A percentile compares a stretch with the other conserved stretches of the same genome.
These are phyloP conservation scores for Steatocranus sp. DNA, from an alignment of 2,797 vertebrate species.

Conservation along the genomic window DNA sequence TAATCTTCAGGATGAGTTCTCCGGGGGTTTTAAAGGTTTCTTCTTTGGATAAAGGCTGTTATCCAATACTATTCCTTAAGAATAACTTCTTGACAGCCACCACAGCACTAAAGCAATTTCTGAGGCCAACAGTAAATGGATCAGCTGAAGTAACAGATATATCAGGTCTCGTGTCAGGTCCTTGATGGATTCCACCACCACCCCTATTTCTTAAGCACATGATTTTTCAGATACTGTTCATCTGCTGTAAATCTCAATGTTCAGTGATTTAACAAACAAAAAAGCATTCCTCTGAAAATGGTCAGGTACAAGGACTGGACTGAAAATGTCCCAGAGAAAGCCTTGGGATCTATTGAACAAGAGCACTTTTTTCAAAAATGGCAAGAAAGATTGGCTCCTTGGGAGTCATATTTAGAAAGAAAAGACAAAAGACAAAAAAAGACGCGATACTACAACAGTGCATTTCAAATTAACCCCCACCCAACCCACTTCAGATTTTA, in stretches of 20 bases:
- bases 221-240: background rate
- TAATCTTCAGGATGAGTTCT: background rate
- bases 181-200: background rate
- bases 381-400: background rate
- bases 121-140: background rate
- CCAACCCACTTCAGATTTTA: background rate
- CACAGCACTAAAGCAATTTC: background rate
- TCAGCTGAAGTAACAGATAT: background rate
- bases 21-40: background rate
- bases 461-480: background rate
- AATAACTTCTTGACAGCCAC: background rate
- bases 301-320: background rate
- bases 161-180: background rate
- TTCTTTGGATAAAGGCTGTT: background rate
- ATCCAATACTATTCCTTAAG: background rate
- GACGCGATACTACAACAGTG: background rate
- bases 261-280: background rate
- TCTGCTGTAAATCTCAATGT: background rate
- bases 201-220: background rate
- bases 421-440: background rate
- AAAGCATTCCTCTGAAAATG: background rate
- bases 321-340: background rate
- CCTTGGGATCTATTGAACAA: background rate
- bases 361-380: background rate
- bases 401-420: background rate